These are phyloP conservation scores for Empidonax alnorum DNA, from an alignment of 2,113 vertebrate species.

Conservation along the genomic window DNA sequence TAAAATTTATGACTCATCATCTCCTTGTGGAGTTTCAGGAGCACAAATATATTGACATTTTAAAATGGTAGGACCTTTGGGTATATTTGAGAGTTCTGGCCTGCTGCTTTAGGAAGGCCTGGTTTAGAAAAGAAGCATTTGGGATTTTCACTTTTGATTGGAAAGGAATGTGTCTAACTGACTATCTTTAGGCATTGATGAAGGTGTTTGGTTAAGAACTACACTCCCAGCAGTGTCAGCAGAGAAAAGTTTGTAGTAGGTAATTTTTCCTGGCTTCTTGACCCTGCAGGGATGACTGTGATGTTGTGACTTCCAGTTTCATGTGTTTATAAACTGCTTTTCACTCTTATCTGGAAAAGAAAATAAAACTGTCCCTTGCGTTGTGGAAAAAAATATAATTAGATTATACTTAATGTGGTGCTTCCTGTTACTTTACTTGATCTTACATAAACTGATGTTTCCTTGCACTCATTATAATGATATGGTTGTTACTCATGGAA, in stretches of 20 bases:
- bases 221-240: not conserved
- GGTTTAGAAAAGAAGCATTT: not conserved
- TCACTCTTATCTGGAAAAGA: not conserved
- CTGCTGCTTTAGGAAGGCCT: not conserved
- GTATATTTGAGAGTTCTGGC: constrained; percentile 6
- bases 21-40: not conserved
- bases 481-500: not conserved
- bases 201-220: not conserved
- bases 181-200: not conserved
- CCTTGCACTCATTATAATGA: not conserved
- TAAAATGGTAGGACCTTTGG: constrained; percentile 26
- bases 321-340: not conserved
- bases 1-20: not conserved
- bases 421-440: constrained; percentile 1
- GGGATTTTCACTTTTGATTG: not conserved
- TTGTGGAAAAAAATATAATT: not conserved
- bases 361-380: not conserved
- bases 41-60: constrained; percentile 39
- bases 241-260: not conserved
- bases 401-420: not conserved
- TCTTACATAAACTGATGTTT: not conserved
- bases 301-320: not conserved
- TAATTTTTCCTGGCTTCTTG: not conserved
- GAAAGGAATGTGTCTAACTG: not conserved
- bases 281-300: not conserved